These are phyloP conservation scores for Salarias fasciatus DNA, from an alignment of 2,797 vertebrate species.

Conservation along the genomic window DNA sequence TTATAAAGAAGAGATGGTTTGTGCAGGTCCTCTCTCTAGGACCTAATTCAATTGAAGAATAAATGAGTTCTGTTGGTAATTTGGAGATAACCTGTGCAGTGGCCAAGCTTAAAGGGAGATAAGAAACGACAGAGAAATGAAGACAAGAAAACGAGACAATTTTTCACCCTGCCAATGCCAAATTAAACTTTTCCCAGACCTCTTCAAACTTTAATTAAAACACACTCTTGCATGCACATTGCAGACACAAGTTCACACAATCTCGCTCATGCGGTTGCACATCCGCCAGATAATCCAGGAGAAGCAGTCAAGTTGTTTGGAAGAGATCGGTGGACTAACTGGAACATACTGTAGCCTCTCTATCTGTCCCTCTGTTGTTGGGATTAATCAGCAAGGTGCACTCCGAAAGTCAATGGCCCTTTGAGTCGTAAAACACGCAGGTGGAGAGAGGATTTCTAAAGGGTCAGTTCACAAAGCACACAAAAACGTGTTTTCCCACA, in stretches of 20 bases:
- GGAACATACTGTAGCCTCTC: slow-evolving; percentile 55
- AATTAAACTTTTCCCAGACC: slow-evolving; percentile 78
- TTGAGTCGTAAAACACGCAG: slow-evolving; percentile 36
- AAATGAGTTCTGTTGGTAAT: slow-evolving; percentile 86
- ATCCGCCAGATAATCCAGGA: slow-evolving; percentile 71
- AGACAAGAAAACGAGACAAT: slow-evolving; percentile 81
- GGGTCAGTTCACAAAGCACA: slow-evolving; percentile 31
- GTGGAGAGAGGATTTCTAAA: slow-evolving; percentile 29
- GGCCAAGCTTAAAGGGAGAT: slow-evolving; percentile 76
- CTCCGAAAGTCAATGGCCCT: slow-evolving; percentile 57
- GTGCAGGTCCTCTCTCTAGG: slow-evolving; percentile 54
- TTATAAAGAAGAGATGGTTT: slow-evolving; percentile 64
- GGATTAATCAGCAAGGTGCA: slow-evolving; percentile 67
- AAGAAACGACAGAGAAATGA: slow-evolving; percentile 76
- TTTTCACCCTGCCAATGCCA: slow-evolving; percentile 77
- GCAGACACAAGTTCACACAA: slow-evolving; percentile 52
- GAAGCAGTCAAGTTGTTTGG: slow-evolving; percentile 67
- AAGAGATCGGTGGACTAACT: slow-evolving; percentile 66
- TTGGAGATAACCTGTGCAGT: slow-evolving; percentile 83
- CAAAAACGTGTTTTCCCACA: slow-evolving; percentile 1
- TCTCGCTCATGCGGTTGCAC: slow-evolving; percentile 21
- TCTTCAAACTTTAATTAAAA: slow-evolving; percentile 83
- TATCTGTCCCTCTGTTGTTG: slow-evolving; percentile 51
- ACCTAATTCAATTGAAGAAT: slow-evolving; percentile 85
- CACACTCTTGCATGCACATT: slow-evolving; percentile 72